Percentiles rank a stretch among this genome's conserved stretches.
Evolutionary conservation across 2,888 invertebrate species (phyloP).

Genomic region (Rhingia rostrata): DNA sequence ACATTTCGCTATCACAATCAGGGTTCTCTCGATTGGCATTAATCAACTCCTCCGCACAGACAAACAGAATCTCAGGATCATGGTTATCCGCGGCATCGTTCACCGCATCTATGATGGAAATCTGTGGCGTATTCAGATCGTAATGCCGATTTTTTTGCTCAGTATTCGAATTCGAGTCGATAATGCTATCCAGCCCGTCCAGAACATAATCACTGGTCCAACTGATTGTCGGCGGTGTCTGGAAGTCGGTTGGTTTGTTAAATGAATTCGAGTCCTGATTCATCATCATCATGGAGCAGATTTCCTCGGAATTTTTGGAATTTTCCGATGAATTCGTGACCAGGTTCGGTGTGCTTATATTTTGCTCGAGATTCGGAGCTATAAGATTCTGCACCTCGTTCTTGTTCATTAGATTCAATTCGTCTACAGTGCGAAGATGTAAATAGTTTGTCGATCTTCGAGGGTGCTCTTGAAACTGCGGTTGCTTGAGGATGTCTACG

Average conservation of each 20-base stretch:
- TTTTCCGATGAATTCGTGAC: constrained; percentile 72
- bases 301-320: constrained; percentile 74
- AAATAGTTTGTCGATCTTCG: constrained; percentile 78
- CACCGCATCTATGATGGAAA: constrained; percentile 75
- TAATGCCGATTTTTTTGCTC: constrained; percentile 70
- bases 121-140: constrained; percentile 78
- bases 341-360: constrained; percentile 53
- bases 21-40: constrained; percentile 62
- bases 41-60: constrained; percentile 76
- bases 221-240: constrained; percentile 56
- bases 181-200: constrained; percentile 68
- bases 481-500: constrained; percentile 80
- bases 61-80: constrained; percentile 75
- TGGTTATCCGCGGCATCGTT: constrained; percentile 52
- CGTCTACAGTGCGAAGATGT: constrained; percentile 82
- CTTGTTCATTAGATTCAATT: constrained; percentile 82
- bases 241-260: constrained; percentile 61
- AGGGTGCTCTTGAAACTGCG: constrained; percentile 76
- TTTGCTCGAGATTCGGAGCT: constrained; percentile 79
- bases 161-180: constrained; percentile 65
- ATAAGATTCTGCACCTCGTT: constrained; percentile 82
- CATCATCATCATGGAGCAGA: constrained; percentile 50
- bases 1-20: constrained; percentile 4
- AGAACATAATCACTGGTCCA: constrained; percentile 73
- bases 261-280: constrained; percentile 57